Conservation (phyloP, 2,888 invertebrate species). For the Halictus quadricinctus region DNA sequence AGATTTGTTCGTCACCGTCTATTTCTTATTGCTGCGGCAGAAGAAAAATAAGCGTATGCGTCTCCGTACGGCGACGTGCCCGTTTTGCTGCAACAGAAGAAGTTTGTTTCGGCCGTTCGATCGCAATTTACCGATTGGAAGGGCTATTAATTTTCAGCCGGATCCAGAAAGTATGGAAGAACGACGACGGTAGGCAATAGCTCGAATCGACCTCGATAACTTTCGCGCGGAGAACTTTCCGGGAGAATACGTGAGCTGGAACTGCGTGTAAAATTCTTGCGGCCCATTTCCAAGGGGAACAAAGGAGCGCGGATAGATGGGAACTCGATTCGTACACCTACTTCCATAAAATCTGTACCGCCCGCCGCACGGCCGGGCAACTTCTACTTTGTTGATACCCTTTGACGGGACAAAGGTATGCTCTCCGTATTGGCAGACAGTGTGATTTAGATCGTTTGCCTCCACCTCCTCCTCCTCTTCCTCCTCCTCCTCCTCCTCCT, state of each 20-base stretch:
- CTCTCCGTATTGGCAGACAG: slow-evolving; percentile 61
- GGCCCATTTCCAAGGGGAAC: slow-evolving; percentile 64
- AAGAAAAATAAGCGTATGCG: background rate
- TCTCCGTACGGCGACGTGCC: background rate
- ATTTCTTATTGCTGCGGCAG: background rate
- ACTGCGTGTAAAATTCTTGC: slow-evolving; percentile 70
- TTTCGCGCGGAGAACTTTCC: slow-evolving; percentile 60
- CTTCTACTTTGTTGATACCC: slow-evolving; percentile 59
- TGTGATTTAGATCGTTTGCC: slow-evolving; percentile 63
- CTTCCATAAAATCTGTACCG: slow-evolving; percentile 65
- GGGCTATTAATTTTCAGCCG: slow-evolving; percentile 53
- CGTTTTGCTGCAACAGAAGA: slow-evolving; percentile 1
- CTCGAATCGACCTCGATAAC: slow-evolving; percentile 62
- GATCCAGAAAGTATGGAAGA: slow-evolving; percentile 54
- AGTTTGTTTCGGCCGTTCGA: slow-evolving; percentile 41
- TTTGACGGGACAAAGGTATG: slow-evolving; percentile 54
- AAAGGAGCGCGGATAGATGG: slow-evolving; percentile 44
- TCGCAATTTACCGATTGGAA: slow-evolving; percentile 43
- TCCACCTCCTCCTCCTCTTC: background rate
- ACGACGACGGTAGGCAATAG: slow-evolving; percentile 47
- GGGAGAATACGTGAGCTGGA: slow-evolving; percentile 65
- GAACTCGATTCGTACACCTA: slow-evolving; percentile 55
- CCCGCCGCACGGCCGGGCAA: slow-evolving; percentile 53
- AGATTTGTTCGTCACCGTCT: background rate
- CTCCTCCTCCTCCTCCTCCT: background rate